Conservation (phyloP, 2,888 invertebrate genomes). For the Microplitis manilae region DNA sequence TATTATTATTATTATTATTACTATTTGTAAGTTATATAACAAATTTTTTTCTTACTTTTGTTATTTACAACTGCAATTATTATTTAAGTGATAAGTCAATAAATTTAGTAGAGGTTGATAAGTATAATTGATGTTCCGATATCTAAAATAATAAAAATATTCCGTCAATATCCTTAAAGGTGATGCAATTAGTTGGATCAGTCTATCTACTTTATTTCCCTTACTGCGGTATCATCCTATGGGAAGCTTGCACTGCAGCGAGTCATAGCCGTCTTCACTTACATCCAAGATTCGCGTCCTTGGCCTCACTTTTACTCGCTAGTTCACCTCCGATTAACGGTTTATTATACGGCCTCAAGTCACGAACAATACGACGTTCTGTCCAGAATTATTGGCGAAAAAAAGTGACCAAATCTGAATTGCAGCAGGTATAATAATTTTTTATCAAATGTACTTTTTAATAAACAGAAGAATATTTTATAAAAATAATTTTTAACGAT, state of each 20-base stretch:
- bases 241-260: slow-evolving; percentile 74
- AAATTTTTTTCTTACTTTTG: neutral
- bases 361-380: slow-evolving; percentile 80
- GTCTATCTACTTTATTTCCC: slow-evolving; percentile 82
- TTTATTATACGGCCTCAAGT: slow-evolving; percentile 84
- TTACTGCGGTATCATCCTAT: slow-evolving; percentile 81
- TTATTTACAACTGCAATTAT: neutral
- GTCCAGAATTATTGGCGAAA: slow-evolving; percentile 85
- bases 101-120: neutral
- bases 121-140: neutral
- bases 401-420: slow-evolving; percentile 84
- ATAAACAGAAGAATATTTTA: neutral
- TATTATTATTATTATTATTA: neutral
- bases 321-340: slow-evolving; percentile 83
- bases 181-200: slow-evolving; percentile 82
- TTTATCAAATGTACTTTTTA: neutral
- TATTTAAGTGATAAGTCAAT: neutral
- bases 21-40: neutral
- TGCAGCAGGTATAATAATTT: slow-evolving; percentile 75
- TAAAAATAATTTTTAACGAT: neutral
- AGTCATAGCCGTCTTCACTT: slow-evolving; percentile 55
- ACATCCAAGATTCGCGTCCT: slow-evolving; percentile 74
- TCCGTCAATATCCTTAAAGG: slow-evolving; percentile 57
- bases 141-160: neutral
- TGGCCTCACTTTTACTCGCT: slow-evolving; percentile 79